Conservation (phyloP, 1,140 invertebrate species). For the Homarus americanus region DNA sequence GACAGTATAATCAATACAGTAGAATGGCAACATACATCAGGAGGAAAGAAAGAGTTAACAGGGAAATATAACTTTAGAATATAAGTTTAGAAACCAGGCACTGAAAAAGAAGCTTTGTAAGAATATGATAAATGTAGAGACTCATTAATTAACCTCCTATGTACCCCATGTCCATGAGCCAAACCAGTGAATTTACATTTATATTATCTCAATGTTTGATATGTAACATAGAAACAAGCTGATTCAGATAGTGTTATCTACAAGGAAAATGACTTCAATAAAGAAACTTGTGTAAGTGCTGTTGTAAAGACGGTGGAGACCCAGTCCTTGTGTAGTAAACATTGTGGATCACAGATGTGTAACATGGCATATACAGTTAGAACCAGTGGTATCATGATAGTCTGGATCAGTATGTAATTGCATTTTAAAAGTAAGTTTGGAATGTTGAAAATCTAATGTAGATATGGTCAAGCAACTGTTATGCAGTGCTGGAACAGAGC, state of each 20-base stretch:
- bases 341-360: neutral
- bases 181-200: constrained; percentile 45
- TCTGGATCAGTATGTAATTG: constrained; percentile 16
- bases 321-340: neutral
- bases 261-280: neutral
- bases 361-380: neutral
- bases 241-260: constrained; percentile 7
- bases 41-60: neutral
- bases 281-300: neutral
- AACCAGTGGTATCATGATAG: neutral
- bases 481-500: neutral
- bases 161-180: constrained; percentile 5
- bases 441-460: constrained; percentile 3
- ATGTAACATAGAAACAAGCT: neutral
- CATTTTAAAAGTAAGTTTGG: neutral
- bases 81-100: neutral
- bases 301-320: neutral
- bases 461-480: neutral
- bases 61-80: neutral
- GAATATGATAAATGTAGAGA: constrained; percentile 16
- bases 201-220: neutral
- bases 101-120: neutral
- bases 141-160: constrained; percentile 17
- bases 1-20: neutral
- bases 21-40: neutral